A percentile compares a stretch with the other conserved stretches of the same genome.
Conservation (phyloP, 2,797 vertebrate species). For the Mustela erminea region DNA sequence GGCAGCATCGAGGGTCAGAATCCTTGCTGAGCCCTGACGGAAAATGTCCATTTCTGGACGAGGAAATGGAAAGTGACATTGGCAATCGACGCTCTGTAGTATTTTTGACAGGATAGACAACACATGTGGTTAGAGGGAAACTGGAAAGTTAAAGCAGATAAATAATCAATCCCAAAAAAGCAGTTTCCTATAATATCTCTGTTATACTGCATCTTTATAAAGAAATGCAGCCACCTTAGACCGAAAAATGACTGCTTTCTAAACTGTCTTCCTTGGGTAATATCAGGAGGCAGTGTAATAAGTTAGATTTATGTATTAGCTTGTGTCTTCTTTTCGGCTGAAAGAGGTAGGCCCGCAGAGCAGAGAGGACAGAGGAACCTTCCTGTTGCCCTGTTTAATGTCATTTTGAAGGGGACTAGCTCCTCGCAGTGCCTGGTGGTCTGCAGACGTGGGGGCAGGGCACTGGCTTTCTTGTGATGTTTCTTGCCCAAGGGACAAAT, state of each 20-base stretch:
- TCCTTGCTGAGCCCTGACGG: not conserved
- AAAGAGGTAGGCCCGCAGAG: not conserved
- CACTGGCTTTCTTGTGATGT: not conserved
- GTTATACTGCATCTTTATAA: not conserved
- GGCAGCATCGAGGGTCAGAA: not conserved
- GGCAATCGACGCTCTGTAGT: not conserved
- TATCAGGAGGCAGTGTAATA: not conserved
- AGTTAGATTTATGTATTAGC: not conserved
- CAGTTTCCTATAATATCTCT: not conserved
- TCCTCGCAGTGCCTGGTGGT: not conserved
- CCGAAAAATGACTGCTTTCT: not conserved
- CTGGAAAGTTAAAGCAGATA: not conserved
- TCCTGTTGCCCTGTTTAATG: not conserved
- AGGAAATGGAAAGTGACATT: not conserved
- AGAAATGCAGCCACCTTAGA: not conserved
- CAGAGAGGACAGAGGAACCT: not conserved
- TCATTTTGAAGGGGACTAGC: not conserved
- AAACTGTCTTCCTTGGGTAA: not conserved
- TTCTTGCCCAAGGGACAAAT: slow-evolving; percentile 43
- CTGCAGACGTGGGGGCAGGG: not conserved
- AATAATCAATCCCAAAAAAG: not conserved
- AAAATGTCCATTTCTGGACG: not conserved
- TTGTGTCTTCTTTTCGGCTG: not conserved
- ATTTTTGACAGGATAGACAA: not conserved
- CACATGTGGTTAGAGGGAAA: not conserved